These are phyloP conservation scores for Petrocephalus schoutedeni DNA, from an alignment of 2,797 vertebrate genomes.

Conservation along the genomic window DNA sequence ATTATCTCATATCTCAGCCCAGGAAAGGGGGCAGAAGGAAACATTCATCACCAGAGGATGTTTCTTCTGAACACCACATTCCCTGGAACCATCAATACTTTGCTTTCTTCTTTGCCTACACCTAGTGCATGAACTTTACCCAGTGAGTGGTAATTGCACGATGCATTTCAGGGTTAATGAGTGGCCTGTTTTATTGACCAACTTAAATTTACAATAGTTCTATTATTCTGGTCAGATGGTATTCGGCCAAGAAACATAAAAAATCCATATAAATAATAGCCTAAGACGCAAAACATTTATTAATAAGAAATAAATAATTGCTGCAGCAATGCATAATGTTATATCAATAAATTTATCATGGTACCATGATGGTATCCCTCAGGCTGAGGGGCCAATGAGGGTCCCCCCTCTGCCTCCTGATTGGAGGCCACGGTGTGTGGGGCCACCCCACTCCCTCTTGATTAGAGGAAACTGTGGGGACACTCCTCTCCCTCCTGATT, in stretches of 20 bases:
- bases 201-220: not conserved
- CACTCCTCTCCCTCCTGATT: not conserved
- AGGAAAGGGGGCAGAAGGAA: not conserved
- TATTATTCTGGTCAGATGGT: not conserved
- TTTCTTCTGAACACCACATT: not conserved
- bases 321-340: not conserved
- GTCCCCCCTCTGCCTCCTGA: not conserved
- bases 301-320: not conserved
- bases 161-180: not conserved
- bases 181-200: not conserved
- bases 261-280: not conserved
- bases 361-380: not conserved
- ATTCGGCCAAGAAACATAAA: not conserved
- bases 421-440: not conserved
- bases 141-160: not conserved
- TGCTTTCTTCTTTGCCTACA: not conserved
- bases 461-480: too few relatives aligned
- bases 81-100: not conserved
- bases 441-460: not conserved
- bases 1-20: not conserved
- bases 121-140: not conserved
- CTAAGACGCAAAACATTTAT: not conserved
- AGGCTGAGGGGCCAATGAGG: not conserved
- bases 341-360: not conserved
- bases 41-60: not conserved